A percentile compares a stretch with the other conserved stretches of the same genome.
phyloP scores from a whole-genome alignment of 2,797 vertebrate species.

The Onychomys arenicola region DNA sequence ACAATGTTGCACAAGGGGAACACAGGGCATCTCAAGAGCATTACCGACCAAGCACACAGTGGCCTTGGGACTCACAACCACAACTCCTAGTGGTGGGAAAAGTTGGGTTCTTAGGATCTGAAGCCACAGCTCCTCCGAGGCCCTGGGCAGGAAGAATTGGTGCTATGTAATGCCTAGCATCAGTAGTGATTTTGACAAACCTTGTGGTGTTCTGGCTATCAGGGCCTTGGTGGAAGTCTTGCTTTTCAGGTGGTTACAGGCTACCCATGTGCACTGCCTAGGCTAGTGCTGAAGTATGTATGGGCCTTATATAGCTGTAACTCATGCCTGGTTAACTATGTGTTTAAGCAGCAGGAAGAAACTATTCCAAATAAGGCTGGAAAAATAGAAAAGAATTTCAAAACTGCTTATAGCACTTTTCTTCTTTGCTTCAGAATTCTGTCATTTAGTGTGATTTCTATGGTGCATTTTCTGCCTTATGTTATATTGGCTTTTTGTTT shows the following conservation, averaged over 20 bases:
- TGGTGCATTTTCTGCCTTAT: neutral
- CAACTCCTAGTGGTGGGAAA: neutral
- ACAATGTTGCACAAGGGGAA: neutral
- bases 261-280: neutral
- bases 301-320: neutral
- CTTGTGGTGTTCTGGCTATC: neutral
- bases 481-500: neutral
- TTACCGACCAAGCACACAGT: neutral
- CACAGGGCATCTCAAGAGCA: neutral
- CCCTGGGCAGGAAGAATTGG: neutral
- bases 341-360: neutral
- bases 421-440: constrained; percentile 52
- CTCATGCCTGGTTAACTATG: neutral
- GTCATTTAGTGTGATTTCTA: constrained; percentile 18
- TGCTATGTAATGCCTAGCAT: neutral
- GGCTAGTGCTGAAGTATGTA: neutral
- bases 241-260: neutral
- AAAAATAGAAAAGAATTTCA: constrained; percentile 28
- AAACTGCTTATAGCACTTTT: neutral
- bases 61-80: neutral
- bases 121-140: neutral
- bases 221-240: neutral
- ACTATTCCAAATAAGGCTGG: neutral
- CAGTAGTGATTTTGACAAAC: neutral
- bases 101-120: neutral